Percentiles rank a stretch among this genome's conserved stretches.
phyloP scores from a whole-genome alignment of 2,113 vertebrate species.

The Ranitomeya variabilis region DNA sequence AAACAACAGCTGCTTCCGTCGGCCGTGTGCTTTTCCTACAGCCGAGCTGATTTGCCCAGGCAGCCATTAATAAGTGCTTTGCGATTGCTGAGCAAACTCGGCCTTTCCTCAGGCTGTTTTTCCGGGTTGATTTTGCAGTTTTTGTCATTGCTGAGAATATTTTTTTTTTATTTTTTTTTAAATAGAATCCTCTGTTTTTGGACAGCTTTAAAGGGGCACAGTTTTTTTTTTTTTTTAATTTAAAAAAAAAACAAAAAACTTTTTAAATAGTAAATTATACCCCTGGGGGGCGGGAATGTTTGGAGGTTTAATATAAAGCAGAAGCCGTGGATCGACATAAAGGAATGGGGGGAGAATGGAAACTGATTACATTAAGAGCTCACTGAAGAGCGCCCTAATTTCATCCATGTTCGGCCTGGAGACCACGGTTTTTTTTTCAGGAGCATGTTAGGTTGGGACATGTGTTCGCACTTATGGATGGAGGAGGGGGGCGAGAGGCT shows the following conservation, averaged over 20 bases:
- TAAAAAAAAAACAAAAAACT: no score
- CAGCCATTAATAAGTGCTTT: neutral
- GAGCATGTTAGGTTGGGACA: slow-evolving; percentile 16
- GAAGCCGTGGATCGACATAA: slow-evolving; percentile 8
- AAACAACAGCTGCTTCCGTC: neutral
- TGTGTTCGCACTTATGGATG: slow-evolving; percentile 32
- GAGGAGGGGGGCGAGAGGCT: neutral
- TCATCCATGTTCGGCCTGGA: slow-evolving; percentile 6
- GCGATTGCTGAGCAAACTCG: neutral
- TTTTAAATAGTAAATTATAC: slow-evolving; percentile 31
- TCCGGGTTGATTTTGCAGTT: slow-evolving; percentile 26
- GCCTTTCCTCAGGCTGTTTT: neutral
- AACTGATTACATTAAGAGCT: slow-evolving; percentile 41
- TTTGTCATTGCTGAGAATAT: neutral
- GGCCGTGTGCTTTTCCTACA: neutral
- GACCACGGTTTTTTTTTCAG: slow-evolving; percentile 10
- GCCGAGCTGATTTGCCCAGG: neutral
- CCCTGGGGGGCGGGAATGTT: neutral
- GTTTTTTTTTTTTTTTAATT: neutral
- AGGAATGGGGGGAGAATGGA: slow-evolving; percentile 23
- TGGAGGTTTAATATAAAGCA: slow-evolving; percentile 43
- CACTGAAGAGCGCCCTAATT: slow-evolving; percentile 26
- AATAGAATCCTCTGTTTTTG: neutral
- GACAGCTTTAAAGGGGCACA: neutral
- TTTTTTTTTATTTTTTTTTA: neutral